Evolutionary conservation across 2,888 invertebrate species (phyloP).

Genomic region (Caenorhabditis afra): DNA sequence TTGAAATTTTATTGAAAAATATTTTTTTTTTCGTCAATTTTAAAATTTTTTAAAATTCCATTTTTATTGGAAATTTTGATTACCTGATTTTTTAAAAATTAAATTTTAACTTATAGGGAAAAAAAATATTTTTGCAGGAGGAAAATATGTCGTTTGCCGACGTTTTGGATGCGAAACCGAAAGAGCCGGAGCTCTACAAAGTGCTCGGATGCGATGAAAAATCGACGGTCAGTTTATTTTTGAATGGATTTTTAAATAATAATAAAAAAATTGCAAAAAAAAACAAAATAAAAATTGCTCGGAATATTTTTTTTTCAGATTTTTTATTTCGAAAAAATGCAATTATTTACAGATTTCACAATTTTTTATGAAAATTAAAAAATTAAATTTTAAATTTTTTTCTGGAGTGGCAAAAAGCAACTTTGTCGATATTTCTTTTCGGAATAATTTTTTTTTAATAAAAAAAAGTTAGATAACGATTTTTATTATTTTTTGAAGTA

Average conservation of each 20-base stretch:
- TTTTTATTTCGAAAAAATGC: background rate
- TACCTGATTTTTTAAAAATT: constrained; percentile 2
- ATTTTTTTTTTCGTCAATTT: constrained; percentile 13
- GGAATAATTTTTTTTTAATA: too few relatives aligned
- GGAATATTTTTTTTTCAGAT: background rate
- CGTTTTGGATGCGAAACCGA: constrained; percentile 42
- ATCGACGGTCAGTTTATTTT: constrained; percentile 33
- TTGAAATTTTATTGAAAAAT: background rate
- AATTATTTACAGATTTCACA: too few relatives aligned
- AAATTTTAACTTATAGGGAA: too few relatives aligned
- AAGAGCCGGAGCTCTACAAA: constrained; percentile 58
- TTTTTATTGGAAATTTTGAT: background rate
- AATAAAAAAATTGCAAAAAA: constrained; percentile 7
- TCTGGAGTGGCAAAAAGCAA: too few relatives aligned
- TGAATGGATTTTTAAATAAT: background rate
- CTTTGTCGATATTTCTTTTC: too few relatives aligned
- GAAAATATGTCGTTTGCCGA: constrained; percentile 48
- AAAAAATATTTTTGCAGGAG: constrained; percentile 9
- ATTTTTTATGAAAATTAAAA: constrained; percentile 2
- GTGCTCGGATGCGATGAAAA: constrained; percentile 59
- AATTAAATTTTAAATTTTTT: constrained; percentile 1
- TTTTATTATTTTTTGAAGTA: background rate
- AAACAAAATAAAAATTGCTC: background rate
- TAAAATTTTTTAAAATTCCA: background rate
- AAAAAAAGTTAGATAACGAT: too few relatives aligned